phyloP scores from a whole-genome alignment of 1,140 invertebrate species.

The Leptinotarsa undecemlineata region DNA sequence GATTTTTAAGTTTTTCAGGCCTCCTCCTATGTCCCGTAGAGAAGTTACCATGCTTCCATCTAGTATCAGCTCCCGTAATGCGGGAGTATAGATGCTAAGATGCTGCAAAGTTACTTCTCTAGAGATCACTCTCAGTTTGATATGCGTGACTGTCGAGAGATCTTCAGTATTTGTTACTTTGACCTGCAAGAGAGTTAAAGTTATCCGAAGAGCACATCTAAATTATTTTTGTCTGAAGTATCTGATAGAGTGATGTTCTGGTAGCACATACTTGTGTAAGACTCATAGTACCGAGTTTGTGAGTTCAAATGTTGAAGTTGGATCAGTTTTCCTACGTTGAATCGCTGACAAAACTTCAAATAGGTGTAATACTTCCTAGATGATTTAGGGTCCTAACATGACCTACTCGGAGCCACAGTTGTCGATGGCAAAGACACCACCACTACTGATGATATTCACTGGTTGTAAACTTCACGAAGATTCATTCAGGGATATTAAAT shows the following conservation, averaged over 20 bases:
- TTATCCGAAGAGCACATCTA: background rate
- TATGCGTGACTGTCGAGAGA: conserved; percentile 60
- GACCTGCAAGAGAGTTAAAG: conserved; percentile 52
- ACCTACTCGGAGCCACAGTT: too few species aligned
- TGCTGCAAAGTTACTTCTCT: conserved; percentile 64
- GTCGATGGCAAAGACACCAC: too few species aligned
- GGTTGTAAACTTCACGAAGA: too few species aligned
- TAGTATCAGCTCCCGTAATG: conserved; percentile 62
- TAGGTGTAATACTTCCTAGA: too few species aligned
- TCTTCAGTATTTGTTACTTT: conserved; percentile 61
- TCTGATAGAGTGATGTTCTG: conserved; percentile 22
- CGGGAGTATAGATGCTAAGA: conserved; percentile 63
- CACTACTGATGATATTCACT: too few species aligned
- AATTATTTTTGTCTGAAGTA: conserved; percentile 49
- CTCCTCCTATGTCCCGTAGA: conserved; percentile 69
- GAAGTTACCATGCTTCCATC: conserved; percentile 68
- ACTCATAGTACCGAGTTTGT: background rate
- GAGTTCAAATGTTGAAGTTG: background rate
- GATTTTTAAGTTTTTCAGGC: conserved; percentile 62
- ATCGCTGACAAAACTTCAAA: too few species aligned
- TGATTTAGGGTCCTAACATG: too few species aligned
- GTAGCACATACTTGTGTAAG: background rate
- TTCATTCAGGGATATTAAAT: too few species aligned
- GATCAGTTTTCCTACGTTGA: too few species aligned
- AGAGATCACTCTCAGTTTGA: conserved; percentile 65